Evolutionary conservation across 2,797 vertebrate species (phyloP).

Genomic region (Acrossocheilus fasciatus): DNA sequence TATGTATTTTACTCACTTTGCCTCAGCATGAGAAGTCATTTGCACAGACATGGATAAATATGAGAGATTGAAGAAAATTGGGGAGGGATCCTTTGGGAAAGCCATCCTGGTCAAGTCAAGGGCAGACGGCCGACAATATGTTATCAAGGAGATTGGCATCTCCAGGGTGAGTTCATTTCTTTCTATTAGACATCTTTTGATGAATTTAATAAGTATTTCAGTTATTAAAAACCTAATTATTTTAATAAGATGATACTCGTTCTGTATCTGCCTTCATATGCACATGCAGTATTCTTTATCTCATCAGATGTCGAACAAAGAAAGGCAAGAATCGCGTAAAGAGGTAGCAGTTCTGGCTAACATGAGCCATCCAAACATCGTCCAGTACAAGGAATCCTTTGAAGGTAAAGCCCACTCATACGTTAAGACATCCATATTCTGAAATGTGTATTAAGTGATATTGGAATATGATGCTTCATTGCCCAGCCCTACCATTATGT

Average conservation of each 20-base stretch:
- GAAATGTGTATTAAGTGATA: neutral
- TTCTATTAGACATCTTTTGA: neutral
- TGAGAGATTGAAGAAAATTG: conserved; percentile 91
- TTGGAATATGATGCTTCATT: neutral
- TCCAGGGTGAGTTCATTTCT: conserved; percentile 82
- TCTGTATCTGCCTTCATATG: neutral
- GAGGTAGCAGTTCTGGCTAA: conserved; percentile 96
- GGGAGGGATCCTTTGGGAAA: conserved; percentile 98
- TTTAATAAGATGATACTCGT: neutral
- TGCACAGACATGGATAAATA: conserved; percentile 92
- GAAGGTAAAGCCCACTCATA: conserved; percentile 84
- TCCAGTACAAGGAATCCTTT: conserved; percentile 96
- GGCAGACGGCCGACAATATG: conserved; percentile 89
- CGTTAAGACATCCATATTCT: neutral
- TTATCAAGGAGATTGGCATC: conserved; percentile 99
- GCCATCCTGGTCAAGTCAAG: conserved; percentile 93
- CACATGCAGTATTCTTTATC: conserved; percentile 24
- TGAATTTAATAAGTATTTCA: neutral
- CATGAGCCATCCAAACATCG: conserved; percentile 99
- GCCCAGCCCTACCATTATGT: neutral
- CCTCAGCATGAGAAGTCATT: conserved; percentile 69
- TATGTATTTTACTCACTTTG: conserved; percentile 51
- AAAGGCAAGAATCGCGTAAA: conserved; percentile 94
- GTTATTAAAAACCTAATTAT: neutral
- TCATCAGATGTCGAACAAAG: conserved; percentile 93